Evolutionary conservation across 2,888 invertebrate species (phyloP).

Genomic region (Pemphredon lugubris): DNA sequence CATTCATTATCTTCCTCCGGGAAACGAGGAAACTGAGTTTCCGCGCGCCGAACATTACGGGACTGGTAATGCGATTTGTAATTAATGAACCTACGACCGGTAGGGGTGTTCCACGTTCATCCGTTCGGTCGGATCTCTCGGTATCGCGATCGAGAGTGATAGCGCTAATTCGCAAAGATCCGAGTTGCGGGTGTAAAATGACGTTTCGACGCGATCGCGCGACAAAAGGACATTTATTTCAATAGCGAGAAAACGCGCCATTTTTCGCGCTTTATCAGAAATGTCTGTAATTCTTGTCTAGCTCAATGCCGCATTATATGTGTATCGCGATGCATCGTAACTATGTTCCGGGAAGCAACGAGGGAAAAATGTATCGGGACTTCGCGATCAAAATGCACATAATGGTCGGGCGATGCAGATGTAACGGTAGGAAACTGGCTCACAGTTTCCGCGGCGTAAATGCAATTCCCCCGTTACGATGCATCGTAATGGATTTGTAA

Average conservation of each 20-base stretch:
- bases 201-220: not conserved
- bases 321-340: no score
- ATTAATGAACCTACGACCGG: conserved; percentile 38
- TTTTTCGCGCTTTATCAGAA: not conserved
- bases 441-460: no score
- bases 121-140: not conserved
- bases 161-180: not conserved
- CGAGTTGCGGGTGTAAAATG: not conserved
- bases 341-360: no score
- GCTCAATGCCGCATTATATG: not conserved
- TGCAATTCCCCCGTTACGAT: not conserved
- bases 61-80: conserved; percentile 51
- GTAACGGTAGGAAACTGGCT: no score
- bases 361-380: no score
- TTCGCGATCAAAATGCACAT: no score
- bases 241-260: not conserved
- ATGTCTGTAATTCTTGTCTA: not conserved
- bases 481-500: conserved; percentile 43
- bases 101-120: not conserved
- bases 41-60: conserved; percentile 16
- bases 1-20: conserved; percentile 27
- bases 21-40: conserved; percentile 12
- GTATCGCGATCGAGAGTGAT: not conserved
- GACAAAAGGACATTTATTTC: not conserved
- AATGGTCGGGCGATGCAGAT: no score